Conservation (phyloP, 2,113 vertebrate species). For the Macquaria australasica region DNA sequence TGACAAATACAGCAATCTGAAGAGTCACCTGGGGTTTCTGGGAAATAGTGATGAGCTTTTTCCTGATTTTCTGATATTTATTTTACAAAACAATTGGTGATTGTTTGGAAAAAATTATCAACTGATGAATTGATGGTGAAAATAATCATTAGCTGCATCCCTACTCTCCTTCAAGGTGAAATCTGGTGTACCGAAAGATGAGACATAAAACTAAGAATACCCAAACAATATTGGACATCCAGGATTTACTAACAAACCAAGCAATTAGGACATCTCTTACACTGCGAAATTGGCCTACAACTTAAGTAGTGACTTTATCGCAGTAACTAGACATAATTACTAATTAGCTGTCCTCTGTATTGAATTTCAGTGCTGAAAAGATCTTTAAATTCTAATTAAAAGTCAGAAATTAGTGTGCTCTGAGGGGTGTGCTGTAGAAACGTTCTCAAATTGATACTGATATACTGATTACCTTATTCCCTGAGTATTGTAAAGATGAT, state of each 20-base stretch:
- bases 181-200: not conserved
- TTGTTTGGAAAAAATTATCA: not conserved
- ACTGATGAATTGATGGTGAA: not conserved
- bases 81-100: not conserved
- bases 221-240: not conserved
- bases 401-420: not conserved
- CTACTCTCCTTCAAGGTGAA: not conserved
- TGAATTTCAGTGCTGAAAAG: not conserved
- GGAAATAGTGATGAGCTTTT: not conserved
- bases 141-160: not conserved
- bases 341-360: not conserved
- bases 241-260: not conserved
- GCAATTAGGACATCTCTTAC: not conserved
- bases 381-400: slow-evolving; percentile 20
- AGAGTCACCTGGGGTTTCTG: not conserved
- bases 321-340: not conserved
- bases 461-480: slow-evolving; percentile 22
- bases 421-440: slow-evolving; percentile 4
- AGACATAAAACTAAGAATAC: not conserved
- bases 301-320: not conserved
- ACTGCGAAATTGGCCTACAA: not conserved
- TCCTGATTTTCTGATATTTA: not conserved
- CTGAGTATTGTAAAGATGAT: slow-evolving; percentile 25
- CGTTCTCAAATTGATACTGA: not conserved
- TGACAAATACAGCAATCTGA: not conserved